Evolutionary conservation across 1,140 invertebrate genomes (phyloP).

Genomic region (Drosophila novamexicana): DNA sequence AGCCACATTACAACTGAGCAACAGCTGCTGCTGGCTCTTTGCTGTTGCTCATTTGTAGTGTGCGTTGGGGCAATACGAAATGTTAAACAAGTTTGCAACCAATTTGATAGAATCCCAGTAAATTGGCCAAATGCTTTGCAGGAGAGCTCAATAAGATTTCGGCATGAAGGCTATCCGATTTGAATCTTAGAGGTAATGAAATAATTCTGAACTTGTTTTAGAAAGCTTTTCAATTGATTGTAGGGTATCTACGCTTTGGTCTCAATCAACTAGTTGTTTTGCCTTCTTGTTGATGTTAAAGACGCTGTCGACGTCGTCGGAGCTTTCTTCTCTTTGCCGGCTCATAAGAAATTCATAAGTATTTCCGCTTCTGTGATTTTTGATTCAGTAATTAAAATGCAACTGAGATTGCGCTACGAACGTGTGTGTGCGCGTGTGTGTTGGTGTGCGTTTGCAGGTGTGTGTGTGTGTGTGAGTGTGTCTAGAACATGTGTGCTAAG

Average conservation of each 20-base stretch:
- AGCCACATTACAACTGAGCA: constrained; percentile 55
- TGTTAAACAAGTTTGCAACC: not conserved
- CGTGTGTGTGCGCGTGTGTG: constrained; percentile 4
- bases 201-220: too few relatives aligned
- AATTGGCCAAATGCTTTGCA: too few relatives aligned
- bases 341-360: constrained; percentile 81
- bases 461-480: constrained; percentile 9
- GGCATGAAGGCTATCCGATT: too few relatives aligned
- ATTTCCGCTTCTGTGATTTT: constrained; percentile 80
- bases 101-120: too few relatives aligned
- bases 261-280: constrained; percentile 19
- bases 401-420: constrained; percentile 69
- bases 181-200: too few relatives aligned
- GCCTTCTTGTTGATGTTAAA: constrained; percentile 32
- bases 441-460: constrained; percentile 1
- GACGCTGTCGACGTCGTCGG: constrained; percentile 29
- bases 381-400: constrained; percentile 82
- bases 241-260: not conserved
- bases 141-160: too few relatives aligned
- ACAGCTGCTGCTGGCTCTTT: constrained; percentile 26
- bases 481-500: constrained; percentile 29
- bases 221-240: too few relatives aligned
- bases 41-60: constrained; percentile 21
- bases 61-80: not conserved
- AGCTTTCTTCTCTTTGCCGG: constrained; percentile 53